Evolutionary conservation across 2,888 invertebrate species (phyloP), one percentile per base, ranked within the genome.

Genomic region (Orthosia incerta): DNA sequence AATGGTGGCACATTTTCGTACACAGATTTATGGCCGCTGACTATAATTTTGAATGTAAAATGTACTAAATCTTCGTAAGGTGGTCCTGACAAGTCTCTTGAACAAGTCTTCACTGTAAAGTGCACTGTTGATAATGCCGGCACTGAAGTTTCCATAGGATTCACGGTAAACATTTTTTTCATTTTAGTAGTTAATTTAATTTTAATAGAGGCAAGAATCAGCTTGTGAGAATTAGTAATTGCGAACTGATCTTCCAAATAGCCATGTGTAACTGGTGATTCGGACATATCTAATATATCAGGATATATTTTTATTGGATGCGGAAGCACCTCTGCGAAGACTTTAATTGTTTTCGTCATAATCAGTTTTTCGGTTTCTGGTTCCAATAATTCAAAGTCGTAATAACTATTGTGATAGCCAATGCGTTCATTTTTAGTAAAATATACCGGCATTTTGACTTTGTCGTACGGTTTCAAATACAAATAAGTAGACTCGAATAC

Each of bases 341-440:
- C 84, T 85, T 88, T 92, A 0, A 91, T 68, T 12, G 86, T 89
- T 89, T 92, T 94, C 7, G 83, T 91, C 15, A 89, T 76, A 18
- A 91, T 59, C 3, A 90, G 65, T 23, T 86, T 76, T 26, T 91
- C 84, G 13, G 91, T 91, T 48, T 86, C 65, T 18, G 86, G 76
- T 63, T 94, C 90, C 65, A 79, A 86, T 74, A 95, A 91, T 63
- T 91, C 85, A 45, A 95, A 83, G 74, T 93, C 91, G 78, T 93
- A 96, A 71, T 87, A 91, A 70, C 87, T 84, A 65, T 95, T 94
- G 84, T 95, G 94, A 64, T 84, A 89, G n/a, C 95, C 95, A 68
- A 89, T 89, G 60, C 90, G 84, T 80, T 93, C 93, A 31, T 87
- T 83, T 89, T 94, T 93, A 15, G 88, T 92, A 66, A 95, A 93